Evolutionary conservation across 1,140 invertebrate genomes (phyloP).

Genomic region (Drosophila littoralis): DNA sequence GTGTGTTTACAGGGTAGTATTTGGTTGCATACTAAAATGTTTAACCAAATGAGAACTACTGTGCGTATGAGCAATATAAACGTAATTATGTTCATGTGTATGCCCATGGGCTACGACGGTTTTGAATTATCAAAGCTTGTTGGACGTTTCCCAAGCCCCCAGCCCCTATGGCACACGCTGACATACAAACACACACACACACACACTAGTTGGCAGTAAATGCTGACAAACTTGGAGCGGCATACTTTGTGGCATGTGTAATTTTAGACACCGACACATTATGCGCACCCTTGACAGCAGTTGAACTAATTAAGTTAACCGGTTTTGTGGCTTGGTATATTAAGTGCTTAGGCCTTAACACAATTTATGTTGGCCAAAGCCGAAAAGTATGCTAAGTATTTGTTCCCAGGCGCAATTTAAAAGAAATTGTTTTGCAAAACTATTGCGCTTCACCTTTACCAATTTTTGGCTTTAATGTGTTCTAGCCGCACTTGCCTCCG

Average conservation of each 20-base stretch:
- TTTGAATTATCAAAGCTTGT: slow-evolving; percentile 9
- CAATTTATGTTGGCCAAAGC: neutral
- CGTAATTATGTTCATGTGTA: slow-evolving; percentile 6
- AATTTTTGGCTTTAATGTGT: neutral
- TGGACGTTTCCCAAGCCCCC: slow-evolving; percentile 1
- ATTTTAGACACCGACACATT: slow-evolving; percentile 1
- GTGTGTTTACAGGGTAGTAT: neutral
- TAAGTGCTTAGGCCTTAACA: neutral
- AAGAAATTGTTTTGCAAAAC: neutral
- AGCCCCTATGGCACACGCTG: neutral
- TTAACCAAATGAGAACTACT: slow-evolving; percentile 16
- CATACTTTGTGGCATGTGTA: slow-evolving; percentile 5
- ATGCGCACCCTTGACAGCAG: neutral
- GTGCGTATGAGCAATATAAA: slow-evolving; percentile 64
- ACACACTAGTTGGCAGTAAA: slow-evolving; percentile 2
- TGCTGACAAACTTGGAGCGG: slow-evolving; percentile 1
- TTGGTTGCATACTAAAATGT: neutral
- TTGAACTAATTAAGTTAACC: slow-evolving; percentile 16
- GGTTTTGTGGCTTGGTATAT: slow-evolving; percentile 4
- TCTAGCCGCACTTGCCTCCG: neutral
- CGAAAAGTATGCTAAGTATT: neutral
- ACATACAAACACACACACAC: neutral
- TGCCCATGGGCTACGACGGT: neutral
- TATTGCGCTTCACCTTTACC: neutral
- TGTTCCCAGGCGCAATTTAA: neutral